phyloP scores from a whole-genome alignment of 2,888 invertebrate genomes.

The Mystacides longicornis region DNA sequence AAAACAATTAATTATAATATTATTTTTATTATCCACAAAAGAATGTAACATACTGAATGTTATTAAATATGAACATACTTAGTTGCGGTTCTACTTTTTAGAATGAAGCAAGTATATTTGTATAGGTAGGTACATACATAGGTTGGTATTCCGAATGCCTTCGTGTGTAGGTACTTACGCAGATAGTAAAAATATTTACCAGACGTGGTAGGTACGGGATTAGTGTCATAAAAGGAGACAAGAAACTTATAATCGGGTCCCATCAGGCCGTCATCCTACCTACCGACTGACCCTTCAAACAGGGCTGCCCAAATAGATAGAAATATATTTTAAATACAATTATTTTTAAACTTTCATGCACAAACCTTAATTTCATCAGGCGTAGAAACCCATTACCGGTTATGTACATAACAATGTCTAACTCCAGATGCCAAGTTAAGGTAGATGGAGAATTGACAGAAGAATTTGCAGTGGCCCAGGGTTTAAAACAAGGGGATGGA shows the following conservation, averaged over 20 bases:
- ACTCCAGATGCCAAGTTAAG: not conserved
- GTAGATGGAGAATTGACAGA: too few relatives aligned
- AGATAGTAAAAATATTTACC: not conserved
- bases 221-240: slow-evolving; percentile 1
- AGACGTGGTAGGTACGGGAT: not conserved
- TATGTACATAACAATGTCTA: too few relatives aligned
- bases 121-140: not conserved
- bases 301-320: not conserved
- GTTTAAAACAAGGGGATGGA: too few relatives aligned
- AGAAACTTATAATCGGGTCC: not conserved
- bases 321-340: not conserved
- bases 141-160: not conserved
- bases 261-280: not conserved
- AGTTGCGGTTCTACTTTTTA: not conserved
- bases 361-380: not conserved
- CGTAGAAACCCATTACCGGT: too few relatives aligned
- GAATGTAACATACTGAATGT: too few relatives aligned
- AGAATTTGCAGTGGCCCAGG: not conserved
- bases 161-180: not conserved
- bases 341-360: not conserved
- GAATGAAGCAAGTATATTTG: not conserved
- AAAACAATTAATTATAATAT: too few relatives aligned
- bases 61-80: too few relatives aligned
- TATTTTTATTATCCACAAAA: too few relatives aligned
- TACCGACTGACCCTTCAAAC: not conserved